Evolutionary conservation across 1,140 invertebrate species (phyloP).

Genomic region (Lerema accius): DNA sequence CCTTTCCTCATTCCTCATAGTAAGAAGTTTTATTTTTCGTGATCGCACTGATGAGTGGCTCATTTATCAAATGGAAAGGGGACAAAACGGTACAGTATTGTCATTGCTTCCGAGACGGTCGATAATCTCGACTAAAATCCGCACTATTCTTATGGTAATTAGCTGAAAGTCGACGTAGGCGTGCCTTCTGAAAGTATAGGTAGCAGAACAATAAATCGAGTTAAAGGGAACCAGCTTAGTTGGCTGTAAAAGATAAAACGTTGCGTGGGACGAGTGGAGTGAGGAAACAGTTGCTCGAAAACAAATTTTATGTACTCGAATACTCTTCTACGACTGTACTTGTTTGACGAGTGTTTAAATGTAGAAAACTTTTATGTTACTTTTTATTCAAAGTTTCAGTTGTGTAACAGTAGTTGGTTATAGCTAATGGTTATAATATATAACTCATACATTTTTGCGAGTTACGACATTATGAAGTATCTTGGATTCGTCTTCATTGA

Average conservation of each 20-base stretch:
- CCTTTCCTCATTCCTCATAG: too few relatives aligned
- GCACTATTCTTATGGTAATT: slow-evolving; percentile 72
- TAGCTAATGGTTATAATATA: too few relatives aligned
- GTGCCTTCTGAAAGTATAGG: slow-evolving; percentile 61
- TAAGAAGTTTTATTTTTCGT: too few relatives aligned
- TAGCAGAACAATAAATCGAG: slow-evolving; percentile 73
- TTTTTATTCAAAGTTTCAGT: too few relatives aligned
- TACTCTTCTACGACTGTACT: slow-evolving; percentile 35
- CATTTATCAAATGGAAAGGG: slow-evolving; percentile 15
- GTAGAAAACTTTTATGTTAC: too few relatives aligned
- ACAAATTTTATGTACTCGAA: slow-evolving; percentile 68
- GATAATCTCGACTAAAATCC: slow-evolving; percentile 40
- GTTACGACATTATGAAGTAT: too few relatives aligned
- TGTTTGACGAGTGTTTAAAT: slow-evolving; percentile 32
- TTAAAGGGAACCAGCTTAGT: slow-evolving; percentile 65
- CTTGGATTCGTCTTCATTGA: too few relatives aligned
- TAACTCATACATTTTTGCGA: too few relatives aligned
- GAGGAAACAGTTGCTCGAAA: slow-evolving; percentile 69
- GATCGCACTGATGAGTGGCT: not conserved
- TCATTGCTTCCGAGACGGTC: slow-evolving; percentile 34
- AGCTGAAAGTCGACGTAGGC: slow-evolving; percentile 66
- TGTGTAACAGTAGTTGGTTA: too few relatives aligned
- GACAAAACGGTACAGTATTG: slow-evolving; percentile 22
- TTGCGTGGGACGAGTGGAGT: slow-evolving; percentile 64
- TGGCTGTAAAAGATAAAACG: slow-evolving; percentile 70